Conservation (phyloP, 1,140 invertebrate genomes). For the Dendroctonus ponderosae region DNA sequence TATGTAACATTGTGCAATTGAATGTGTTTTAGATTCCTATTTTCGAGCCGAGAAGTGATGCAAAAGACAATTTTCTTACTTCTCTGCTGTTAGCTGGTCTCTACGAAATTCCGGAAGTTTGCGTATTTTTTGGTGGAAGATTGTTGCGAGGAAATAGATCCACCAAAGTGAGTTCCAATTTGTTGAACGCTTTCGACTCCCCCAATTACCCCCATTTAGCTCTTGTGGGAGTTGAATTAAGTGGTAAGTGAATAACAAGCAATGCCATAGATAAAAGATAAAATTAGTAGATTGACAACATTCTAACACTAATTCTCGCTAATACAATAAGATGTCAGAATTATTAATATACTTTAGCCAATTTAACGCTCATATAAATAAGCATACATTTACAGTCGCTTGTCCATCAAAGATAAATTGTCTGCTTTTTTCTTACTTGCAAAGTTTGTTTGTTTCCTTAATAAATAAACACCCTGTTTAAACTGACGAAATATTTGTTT, state of each 20-base stretch:
- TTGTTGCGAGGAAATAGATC: constrained; percentile 90
- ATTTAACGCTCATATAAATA: too few species aligned
- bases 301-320: too few species aligned
- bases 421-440: too few species aligned
- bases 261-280: not conserved
- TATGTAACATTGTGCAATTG: not conserved
- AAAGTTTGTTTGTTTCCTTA: too few species aligned
- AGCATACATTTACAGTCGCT: too few species aligned
- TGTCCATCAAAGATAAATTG: too few species aligned
- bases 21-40: constrained; percentile 74
- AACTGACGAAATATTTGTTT: too few species aligned
- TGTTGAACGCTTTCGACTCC: constrained; percentile 86
- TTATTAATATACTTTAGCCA: too few species aligned
- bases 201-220: constrained; percentile 87
- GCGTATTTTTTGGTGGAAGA: constrained; percentile 86
- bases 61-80: constrained; percentile 88
- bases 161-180: constrained; percentile 76
- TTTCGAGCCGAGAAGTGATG: constrained; percentile 87
- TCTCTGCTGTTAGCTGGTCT: constrained; percentile 90
- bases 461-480: too few species aligned
- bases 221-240: constrained; percentile 72
- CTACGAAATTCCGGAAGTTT: constrained; percentile 90
- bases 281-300: not conserved
- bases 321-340: too few species aligned
- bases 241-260: constrained; percentile 50